Evolutionary conservation across 2,888 invertebrate species (phyloP), one percentile per base, ranked within the genome.

Genomic region (Nineta flava): DNA sequence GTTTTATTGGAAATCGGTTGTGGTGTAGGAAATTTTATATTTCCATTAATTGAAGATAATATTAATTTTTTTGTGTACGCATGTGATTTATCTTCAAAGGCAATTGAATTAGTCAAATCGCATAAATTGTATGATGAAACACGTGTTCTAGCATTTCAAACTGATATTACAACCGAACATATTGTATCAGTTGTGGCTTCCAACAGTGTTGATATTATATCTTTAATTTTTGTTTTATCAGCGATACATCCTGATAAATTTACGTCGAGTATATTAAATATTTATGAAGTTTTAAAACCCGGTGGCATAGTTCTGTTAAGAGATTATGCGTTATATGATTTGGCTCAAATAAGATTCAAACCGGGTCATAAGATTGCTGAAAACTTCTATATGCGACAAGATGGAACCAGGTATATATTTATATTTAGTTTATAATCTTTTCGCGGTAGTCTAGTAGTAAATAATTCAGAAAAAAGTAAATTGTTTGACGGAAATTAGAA

Each of bases 11-110:
- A 96, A 69, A 77, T 93, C 6, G 95, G 95, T 0, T 95, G 95
- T 65, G 97, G 99, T 3, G 96, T 95, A 9, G 99, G 99, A 0
- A 99, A 99, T 69, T 86, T 97, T 64, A 74, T 97, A 45, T 96
- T 85, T 66, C 97, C 97, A 0, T 65, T 99, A 46, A 65, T 95
- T 0, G 81, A 87, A 60, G 90, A 88, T 59, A 79, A 83, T 1
- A 72, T 74, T 49, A 75, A 79, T 55, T 76, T 81, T 56, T 83
- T 80, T 62, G 75, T 86, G 55, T 83, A 86, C 65, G 91, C 91
- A 1, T 95, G 95, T 65, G 96, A 96, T 71, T 83, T 97, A 62
- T 94, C 95, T 0, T 81, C 86, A 47, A 79, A 87, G 68, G 96
- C 96, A 0, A 72, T 96, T 0, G 82, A 91, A 16, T 82, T 94